Percentiles rank a stretch among this genome's conserved stretches.
Conservation (phyloP, 1,140 invertebrate species). For the Rhopalosiphum padi region DNA sequence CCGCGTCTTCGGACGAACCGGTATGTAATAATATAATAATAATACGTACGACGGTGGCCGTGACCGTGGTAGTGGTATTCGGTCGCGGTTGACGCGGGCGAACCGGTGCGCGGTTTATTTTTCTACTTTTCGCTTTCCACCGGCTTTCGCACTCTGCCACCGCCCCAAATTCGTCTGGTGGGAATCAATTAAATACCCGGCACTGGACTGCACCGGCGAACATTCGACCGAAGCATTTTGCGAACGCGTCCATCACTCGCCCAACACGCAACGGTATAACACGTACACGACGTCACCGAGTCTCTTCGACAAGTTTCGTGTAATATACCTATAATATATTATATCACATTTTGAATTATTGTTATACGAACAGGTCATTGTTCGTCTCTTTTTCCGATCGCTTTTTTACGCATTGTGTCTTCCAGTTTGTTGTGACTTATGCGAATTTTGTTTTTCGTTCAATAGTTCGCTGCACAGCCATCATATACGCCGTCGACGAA, state of each 20-base stretch:
- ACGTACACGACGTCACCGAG: not conserved
- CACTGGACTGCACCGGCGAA: not conserved
- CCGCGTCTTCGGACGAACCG: not conserved
- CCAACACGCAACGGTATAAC: not conserved
- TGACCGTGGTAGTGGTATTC: not conserved
- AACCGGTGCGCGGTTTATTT: constrained; percentile 8
- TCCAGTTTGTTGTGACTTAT: not conserved
- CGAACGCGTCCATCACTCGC: not conserved
- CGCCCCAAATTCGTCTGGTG: constrained; percentile 37
- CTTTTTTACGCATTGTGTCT: not conserved
- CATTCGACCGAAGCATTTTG: constrained; percentile 30
- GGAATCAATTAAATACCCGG: constrained; percentile 47
- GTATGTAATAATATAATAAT: not conserved
- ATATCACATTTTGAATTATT: no score
- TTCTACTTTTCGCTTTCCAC: not conserved
- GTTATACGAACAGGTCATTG: not conserved
- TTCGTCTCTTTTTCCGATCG: not conserved
- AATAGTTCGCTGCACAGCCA: not conserved
- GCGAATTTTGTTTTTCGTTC: not conserved
- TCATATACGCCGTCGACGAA: not conserved
- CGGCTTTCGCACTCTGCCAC: constrained; percentile 16
- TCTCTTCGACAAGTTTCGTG: not conserved
- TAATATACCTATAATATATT: no score
- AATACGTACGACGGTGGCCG: not conserved
- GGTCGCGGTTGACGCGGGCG: not conserved